Base-by-base conservation (phyloP, 2,888 invertebrate species). In the Omphaloscelis lunosa region DNA sequence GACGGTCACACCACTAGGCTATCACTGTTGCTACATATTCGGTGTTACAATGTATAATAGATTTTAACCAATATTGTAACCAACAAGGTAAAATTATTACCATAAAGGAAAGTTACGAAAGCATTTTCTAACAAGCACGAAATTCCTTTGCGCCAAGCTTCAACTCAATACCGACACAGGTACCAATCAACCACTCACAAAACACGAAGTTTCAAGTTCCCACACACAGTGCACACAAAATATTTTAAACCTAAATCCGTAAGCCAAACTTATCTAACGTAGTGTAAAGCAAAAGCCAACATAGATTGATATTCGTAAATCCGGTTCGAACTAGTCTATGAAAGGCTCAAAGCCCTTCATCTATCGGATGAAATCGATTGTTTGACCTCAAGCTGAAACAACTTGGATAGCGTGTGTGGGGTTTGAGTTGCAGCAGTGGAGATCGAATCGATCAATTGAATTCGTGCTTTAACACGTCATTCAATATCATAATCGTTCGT, bases 361-460 rank as follows among this genome's bases (percentile, higher is more conserved):
- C 79, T 86, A 86, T 85, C 81, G 83, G 82, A 82, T 87, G 82
- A 82, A 86, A 89, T 89, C 90, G 88, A 90, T 90, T 90, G 90
- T 91, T 90, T 89, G 90, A 91, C 91, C 90, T 86, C 89, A 86
- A 86, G 86, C 81, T 85, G 83, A 80, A 89, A 88, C 86, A 88
- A 88, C 84, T 83, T 85, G 75, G 80, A 73, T 82, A 78, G 62
- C 29, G 20, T 23, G 23, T 67, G 77, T 82, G 4, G 53, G 82
- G 86, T 81, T 11, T 17, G 23, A 85, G 65, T 89, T 59, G 1
- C 9, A 77, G 85, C 85, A 82, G 34, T 39, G 11, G 65, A 12
- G 20, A 56, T 23, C n/a, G n/a, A n/a, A n/a, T n/a, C n/a, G 4
- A 1, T 8, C 9, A 29, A 27, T 65, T 17, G 17, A n/a, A n/a